Evolutionary conservation across 2,797 vertebrate genomes (phyloP).

Genomic region (Lepus townsendii): DNA sequence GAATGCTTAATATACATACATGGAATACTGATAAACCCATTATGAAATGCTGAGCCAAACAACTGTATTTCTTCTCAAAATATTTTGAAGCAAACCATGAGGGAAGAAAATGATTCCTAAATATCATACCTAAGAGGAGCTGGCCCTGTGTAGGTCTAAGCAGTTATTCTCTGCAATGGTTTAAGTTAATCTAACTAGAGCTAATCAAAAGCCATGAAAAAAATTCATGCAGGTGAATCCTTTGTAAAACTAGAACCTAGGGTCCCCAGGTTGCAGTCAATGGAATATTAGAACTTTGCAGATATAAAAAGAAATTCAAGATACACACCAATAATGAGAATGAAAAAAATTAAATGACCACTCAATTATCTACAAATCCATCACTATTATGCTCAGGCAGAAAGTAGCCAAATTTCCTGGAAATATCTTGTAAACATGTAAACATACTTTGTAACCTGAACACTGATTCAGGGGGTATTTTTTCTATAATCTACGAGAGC

Average conservation of each 20-base stretch:
- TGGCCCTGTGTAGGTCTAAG: neutral
- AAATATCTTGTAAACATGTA: neutral
- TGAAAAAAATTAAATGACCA: neutral
- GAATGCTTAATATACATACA: slow-evolving; percentile 17
- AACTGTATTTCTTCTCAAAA: neutral
- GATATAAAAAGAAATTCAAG: slow-evolving; percentile 23
- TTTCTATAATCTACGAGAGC: neutral
- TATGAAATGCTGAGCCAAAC: slow-evolving; percentile 20
- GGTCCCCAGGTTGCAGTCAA: neutral
- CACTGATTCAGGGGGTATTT: neutral
- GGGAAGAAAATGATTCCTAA: neutral
- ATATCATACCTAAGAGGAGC: neutral
- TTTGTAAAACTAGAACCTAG: slow-evolving; percentile 11
- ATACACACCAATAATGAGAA: neutral
- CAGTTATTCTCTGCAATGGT: neutral
- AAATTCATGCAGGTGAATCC: neutral
- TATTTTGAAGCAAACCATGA: neutral
- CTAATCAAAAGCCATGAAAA: neutral
- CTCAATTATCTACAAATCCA: neutral
- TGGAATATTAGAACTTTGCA: slow-evolving; percentile 14
- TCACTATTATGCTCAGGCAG: neutral
- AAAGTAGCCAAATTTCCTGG: neutral
- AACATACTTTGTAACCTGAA: slow-evolving; percentile 2
- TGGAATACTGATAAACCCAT: neutral
- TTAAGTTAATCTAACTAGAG: slow-evolving; percentile 24